Evolutionary conservation across 92 coral and sea anemone species (phyloP).

Genomic region (Palythoa heliodiscus): DNA sequence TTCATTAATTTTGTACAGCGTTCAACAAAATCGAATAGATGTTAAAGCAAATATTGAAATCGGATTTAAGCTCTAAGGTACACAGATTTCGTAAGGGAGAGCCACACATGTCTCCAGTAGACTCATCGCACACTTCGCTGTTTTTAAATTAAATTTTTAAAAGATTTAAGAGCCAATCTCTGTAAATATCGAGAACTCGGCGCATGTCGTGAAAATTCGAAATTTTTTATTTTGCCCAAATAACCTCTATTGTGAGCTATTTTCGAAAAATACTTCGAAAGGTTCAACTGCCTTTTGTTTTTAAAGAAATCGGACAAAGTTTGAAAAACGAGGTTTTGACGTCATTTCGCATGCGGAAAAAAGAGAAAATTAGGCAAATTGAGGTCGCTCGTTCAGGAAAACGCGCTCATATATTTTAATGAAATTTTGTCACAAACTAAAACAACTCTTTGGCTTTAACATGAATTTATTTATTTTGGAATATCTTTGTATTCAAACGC

Average conservation of each 20-base stretch:
- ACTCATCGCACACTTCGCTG: no score
- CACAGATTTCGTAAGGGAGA: no score
- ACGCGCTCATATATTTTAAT: conserved; percentile 19
- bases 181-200: no score
- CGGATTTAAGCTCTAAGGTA: no score
- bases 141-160: no score
- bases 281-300: conserved; percentile 20
- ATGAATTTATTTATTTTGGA: conserved; percentile 20
- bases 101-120: no score
- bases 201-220: no score
- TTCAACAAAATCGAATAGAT: no score
- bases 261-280: conserved; percentile 28
- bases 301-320: conserved; percentile 22
- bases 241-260: conserved; percentile 17
- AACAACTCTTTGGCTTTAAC: conserved; percentile 34
- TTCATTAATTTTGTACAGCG: no score
- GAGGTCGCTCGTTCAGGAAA: conserved; percentile 18
- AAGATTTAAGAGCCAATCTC: no score
- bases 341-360: conserved; percentile 17
- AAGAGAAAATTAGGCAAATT: conserved; percentile 13
- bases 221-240: no score
- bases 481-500: conserved; percentile 17
- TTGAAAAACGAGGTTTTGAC: conserved; percentile 17
- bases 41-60: no score
- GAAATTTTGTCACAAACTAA: conserved; percentile 17